Evolutionary conservation across 2,888 invertebrate genomes (phyloP).

Genomic region (Dastarcus helophoroides): DNA sequence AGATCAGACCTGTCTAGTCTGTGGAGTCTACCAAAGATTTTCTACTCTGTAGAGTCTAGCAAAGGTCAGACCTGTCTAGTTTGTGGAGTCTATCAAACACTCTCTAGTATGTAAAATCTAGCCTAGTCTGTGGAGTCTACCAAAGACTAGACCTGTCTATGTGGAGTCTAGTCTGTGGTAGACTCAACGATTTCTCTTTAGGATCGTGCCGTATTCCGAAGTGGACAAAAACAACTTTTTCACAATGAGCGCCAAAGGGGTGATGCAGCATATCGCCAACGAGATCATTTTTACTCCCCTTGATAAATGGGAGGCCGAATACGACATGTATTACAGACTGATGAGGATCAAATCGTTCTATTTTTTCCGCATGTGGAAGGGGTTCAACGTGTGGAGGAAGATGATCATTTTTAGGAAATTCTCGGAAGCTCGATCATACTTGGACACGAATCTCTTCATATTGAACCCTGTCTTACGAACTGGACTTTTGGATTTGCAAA

Average conservation of each 20-base stretch:
- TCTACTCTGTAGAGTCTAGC: too few relatives aligned
- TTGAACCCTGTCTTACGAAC: slow-evolving; percentile 59
- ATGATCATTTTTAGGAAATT: slow-evolving; percentile 43
- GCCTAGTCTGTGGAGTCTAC: too few relatives aligned
- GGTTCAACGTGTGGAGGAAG: slow-evolving; percentile 27
- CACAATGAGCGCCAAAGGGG: slow-evolving; percentile 73
- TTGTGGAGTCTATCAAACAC: too few relatives aligned
- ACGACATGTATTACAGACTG: slow-evolving; percentile 66
- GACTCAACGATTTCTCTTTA: slow-evolving; percentile 38
- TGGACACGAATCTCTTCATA: slow-evolving; percentile 61
- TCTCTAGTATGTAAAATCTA: too few relatives aligned
- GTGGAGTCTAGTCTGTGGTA: too few relatives aligned
- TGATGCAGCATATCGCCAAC: slow-evolving; percentile 59
- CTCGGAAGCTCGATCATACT: slow-evolving; percentile 42
- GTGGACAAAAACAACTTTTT: slow-evolving; percentile 60
- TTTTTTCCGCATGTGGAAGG: slow-evolving; percentile 61
- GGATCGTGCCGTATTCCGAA: slow-evolving; percentile 58
- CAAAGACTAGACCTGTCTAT: too few relatives aligned
- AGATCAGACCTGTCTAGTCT: too few relatives aligned
- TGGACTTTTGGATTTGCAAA: slow-evolving; percentile 59
- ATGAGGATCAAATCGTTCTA: slow-evolving; percentile 60
- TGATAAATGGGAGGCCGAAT: slow-evolving; percentile 72
- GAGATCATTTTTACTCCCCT: slow-evolving; percentile 72
- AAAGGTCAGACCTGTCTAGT: too few relatives aligned
- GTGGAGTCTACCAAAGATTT: too few relatives aligned